A percentile compares a stretch with the other conserved stretches of the same genome.
These are phyloP conservation scores for Astyanax mexicanus DNA, from an alignment of 2,797 vertebrate species.

Conservation along the genomic window DNA sequence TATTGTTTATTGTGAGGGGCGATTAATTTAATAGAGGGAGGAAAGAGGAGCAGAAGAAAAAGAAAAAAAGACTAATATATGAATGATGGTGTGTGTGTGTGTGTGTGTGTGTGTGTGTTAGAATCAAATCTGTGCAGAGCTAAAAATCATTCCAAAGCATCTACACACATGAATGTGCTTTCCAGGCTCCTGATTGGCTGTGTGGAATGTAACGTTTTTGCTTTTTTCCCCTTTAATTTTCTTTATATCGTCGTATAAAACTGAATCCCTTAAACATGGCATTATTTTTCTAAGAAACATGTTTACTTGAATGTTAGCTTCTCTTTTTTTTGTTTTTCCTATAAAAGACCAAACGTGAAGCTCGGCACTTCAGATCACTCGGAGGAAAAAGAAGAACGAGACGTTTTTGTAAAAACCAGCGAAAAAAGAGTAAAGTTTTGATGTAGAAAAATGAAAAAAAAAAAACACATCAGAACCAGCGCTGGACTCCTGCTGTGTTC, in stretches of 20 bases:
- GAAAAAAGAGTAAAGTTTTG: not conserved
- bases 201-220: constrained; percentile 39
- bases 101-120: no score
- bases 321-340: not conserved
- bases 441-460: not conserved
- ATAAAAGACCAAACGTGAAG: not conserved
- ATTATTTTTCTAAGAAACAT: constrained; percentile 16
- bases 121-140: constrained; percentile 55
- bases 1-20: constrained; percentile 59
- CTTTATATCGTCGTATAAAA: not conserved
- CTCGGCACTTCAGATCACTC: no score
- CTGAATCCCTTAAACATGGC: not conserved
- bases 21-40: constrained; percentile 60
- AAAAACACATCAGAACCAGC: no score
- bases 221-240: not conserved
- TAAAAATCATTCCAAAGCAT: constrained; percentile 82
- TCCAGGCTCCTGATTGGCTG: constrained; percentile 50
- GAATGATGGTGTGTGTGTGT: constrained; percentile 65
- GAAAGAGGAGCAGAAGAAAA: constrained; percentile 7
- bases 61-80: constrained; percentile 71
- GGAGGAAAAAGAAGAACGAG: not conserved
- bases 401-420: no score
- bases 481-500: no score
- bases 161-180: constrained; percentile 77
- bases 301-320: not conserved